Evolutionary conservation across 1,140 invertebrate species (phyloP).

Genomic region (Lycorma delicatula): DNA sequence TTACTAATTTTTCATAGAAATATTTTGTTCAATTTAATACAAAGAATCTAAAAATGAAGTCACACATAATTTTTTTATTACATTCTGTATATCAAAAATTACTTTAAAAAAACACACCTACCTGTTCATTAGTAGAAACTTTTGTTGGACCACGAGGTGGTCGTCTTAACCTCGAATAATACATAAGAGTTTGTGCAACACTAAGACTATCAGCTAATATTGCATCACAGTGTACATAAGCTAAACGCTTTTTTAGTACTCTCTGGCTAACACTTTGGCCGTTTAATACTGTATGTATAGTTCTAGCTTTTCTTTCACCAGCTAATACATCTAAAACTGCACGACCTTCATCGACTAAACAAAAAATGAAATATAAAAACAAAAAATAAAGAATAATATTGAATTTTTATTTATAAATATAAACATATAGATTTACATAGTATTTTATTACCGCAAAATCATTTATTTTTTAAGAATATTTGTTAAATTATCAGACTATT

Average conservation of each 20-base stretch:
- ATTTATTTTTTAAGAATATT: too few relatives aligned
- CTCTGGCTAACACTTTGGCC: slow-evolving; percentile 64
- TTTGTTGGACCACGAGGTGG: slow-evolving; percentile 22
- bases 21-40: too few relatives aligned
- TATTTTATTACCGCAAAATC: too few relatives aligned
- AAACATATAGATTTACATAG: too few relatives aligned
- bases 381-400: too few relatives aligned
- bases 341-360: slow-evolving; percentile 60
- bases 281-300: slow-evolving; percentile 77
- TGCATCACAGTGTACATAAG: slow-evolving; percentile 54
- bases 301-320: slow-evolving; percentile 54
- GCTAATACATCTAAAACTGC: slow-evolving; percentile 73
- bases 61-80: background rate
- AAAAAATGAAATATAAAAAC: slow-evolving; percentile 9
- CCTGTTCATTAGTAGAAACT: slow-evolving; percentile 24
- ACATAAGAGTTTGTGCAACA: slow-evolving; percentile 33
- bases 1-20: too few relatives aligned
- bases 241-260: slow-evolving; percentile 54
- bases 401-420: too few relatives aligned
- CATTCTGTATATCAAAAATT: background rate
- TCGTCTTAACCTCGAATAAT: slow-evolving; percentile 25
- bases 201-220: slow-evolving; percentile 40
- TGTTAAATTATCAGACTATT: too few relatives aligned
- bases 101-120: slow-evolving; percentile 4
- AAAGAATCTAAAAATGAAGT: too few relatives aligned